Evolutionary conservation across 2,797 vertebrate species (phyloP).

Genomic region (Kryptolebias ocellatus): DNA sequence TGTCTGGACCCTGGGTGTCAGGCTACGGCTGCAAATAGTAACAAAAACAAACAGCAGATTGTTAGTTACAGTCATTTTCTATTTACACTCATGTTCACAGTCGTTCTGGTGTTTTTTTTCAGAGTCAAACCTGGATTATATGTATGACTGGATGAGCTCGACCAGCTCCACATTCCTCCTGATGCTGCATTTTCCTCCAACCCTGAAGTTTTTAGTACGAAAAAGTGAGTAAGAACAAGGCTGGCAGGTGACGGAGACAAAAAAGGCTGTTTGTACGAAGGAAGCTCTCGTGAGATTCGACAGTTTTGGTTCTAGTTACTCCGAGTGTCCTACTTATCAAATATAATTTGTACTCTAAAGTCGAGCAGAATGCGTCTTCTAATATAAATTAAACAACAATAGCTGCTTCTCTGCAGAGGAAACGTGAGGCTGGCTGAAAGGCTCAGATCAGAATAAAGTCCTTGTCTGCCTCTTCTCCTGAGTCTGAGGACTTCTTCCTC

Average conservation of each 20-base stretch:
- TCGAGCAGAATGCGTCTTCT: constrained; percentile 32
- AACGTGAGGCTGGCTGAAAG: constrained; percentile 20
- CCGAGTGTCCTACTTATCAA: constrained; percentile 23
- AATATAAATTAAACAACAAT: constrained; percentile 41
- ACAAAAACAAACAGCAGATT: constrained; percentile 14
- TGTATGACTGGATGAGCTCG: neutral
- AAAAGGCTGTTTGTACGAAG: constrained; percentile 35
- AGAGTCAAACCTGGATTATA: constrained; percentile 13
- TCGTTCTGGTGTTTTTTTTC: constrained; percentile 13
- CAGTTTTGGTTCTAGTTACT: constrained; percentile 51
- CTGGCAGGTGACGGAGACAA: constrained; percentile 5
- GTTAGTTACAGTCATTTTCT: constrained; percentile 17
- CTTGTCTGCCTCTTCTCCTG: constrained; percentile 90
- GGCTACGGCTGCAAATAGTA: constrained; percentile 44
- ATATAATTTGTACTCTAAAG: constrained; percentile 21
- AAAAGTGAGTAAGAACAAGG: constrained; percentile 10
- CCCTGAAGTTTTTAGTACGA: constrained; percentile 12
- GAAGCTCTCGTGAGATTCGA: constrained; percentile 63
- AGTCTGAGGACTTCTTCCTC: constrained; percentile 89
- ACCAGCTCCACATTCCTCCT: neutral
- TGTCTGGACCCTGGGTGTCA: constrained; percentile 66
- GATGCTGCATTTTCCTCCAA: constrained; percentile 14
- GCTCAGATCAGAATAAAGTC: constrained; percentile 92
- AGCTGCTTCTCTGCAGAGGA: constrained; percentile 26
- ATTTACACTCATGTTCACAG: constrained; percentile 37